These are phyloP conservation scores for Meloidogyne exigua DNA, from an alignment of 1,140 invertebrate genomes.

Conservation along the genomic window DNA sequence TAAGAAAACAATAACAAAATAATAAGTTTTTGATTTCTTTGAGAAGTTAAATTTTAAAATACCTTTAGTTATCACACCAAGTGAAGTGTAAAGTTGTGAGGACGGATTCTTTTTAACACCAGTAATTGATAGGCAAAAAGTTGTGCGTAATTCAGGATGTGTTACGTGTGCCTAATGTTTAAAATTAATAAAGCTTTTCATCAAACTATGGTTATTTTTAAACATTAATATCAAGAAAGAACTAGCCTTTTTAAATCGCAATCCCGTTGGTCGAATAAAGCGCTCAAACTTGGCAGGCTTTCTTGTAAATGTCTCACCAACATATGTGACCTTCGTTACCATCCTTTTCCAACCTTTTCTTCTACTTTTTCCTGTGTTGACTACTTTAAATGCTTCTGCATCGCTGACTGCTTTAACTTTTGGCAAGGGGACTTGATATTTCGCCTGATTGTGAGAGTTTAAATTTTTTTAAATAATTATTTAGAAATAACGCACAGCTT, in stretches of 20 bases:
- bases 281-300: conserved; percentile 99
- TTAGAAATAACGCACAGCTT: conserved; percentile 71
- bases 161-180: conserved; percentile 69
- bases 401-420: conserved; percentile 97
- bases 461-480: neutral
- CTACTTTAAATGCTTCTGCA: conserved; percentile 91
- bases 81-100: conserved; percentile 89
- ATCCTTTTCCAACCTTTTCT: conserved; percentile 98
- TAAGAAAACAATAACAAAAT: neutral
- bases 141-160: conserved; percentile 97
- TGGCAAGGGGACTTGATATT: conserved; percentile 98
- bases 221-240: neutral
- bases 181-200: no score
- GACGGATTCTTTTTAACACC: conserved; percentile 99
- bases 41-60: conserved; percentile 61
- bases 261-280: conserved; percentile 96
- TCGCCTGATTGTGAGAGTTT: conserved; percentile 70
- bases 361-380: conserved; percentile 89
- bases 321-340: conserved; percentile 94
- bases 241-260: conserved; percentile 76
- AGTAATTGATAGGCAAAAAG: conserved; percentile 96
- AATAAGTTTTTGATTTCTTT: neutral
- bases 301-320: conserved; percentile 94
- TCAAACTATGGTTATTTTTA: no score
- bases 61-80: conserved; percentile 96